Conservation (phyloP, 2,888 invertebrate genomes). For the Drosophila borborema region DNA sequence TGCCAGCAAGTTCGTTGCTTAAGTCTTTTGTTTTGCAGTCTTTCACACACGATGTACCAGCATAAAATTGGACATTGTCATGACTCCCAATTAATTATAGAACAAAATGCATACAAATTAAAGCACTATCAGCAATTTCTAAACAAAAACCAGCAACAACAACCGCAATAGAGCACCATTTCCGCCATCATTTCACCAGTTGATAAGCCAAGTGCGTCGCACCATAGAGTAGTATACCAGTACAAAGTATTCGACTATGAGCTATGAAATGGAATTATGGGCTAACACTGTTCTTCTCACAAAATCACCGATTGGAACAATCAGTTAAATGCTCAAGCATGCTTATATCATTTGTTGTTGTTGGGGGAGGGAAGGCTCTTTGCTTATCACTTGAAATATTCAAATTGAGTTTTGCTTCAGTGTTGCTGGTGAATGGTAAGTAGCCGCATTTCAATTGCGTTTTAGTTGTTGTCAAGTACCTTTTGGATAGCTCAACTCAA, state of each 20-base stretch:
- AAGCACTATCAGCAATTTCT: conserved; percentile 52
- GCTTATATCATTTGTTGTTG: conserved; percentile 38
- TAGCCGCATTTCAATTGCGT: conserved; percentile 70
- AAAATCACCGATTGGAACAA: conserved; percentile 80
- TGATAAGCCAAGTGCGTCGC: conserved; percentile 65
- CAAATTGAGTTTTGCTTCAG: conserved; percentile 56
- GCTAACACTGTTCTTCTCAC: conserved; percentile 63
- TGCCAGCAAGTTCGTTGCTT: conserved; percentile 62
- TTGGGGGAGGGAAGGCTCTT: conserved; percentile 28
- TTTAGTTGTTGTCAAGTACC: conserved; percentile 69
- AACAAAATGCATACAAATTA: conserved; percentile 60
- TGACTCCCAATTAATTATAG: conserved; percentile 65
- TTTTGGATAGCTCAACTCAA: conserved; percentile 20
- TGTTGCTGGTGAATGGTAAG: conserved; percentile 59
- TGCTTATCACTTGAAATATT: conserved; percentile 60
- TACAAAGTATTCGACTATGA: conserved; percentile 18
- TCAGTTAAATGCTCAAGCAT: conserved; percentile 72
- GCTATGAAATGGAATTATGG: conserved; percentile 53
- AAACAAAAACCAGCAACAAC: conserved; percentile 29
- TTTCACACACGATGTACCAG: conserved; percentile 50
- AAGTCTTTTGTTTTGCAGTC: conserved; percentile 70
- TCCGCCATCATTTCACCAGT: conserved; percentile 78
- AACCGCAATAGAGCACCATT: conserved; percentile 68
- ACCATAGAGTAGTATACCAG: conserved; percentile 17
- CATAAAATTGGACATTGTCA: conserved; percentile 51